phyloP scores from a whole-genome alignment of 2,797 vertebrate genomes.

The Sparidentex hasta region DNA sequence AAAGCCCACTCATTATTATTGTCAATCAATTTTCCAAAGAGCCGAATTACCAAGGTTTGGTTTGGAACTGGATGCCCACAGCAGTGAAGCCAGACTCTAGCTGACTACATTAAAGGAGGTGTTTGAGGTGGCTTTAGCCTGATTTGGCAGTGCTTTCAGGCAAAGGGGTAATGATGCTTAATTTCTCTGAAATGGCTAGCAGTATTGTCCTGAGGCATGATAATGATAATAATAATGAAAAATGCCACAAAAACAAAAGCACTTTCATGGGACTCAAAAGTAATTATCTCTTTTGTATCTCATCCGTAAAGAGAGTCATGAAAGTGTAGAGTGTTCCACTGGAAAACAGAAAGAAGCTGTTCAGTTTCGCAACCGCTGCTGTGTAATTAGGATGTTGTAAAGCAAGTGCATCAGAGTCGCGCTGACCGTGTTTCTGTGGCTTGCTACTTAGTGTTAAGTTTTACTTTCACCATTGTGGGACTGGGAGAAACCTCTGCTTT shows the following conservation, averaged over 20 bases:
- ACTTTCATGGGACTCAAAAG: constrained; percentile 9
- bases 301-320: neutral
- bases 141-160: constrained; percentile 43
- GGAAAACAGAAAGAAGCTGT: neutral
- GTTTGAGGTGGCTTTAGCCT: constrained; percentile 39
- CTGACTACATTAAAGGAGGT: constrained; percentile 55
- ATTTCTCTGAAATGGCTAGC: constrained; percentile 28
- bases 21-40: constrained; percentile 55
- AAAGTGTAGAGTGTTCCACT: constrained; percentile 1
- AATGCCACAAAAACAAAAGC: constrained; percentile 10
- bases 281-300: constrained; percentile 17
- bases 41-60: constrained; percentile 43
- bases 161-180: constrained; percentile 41
- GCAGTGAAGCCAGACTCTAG: constrained; percentile 31
- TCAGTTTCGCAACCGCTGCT: neutral
- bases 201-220: constrained; percentile 24
- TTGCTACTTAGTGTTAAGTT: constrained; percentile 15
- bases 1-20: constrained; percentile 51
- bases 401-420: constrained; percentile 6
- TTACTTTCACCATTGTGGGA: neutral
- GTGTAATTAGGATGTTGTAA: constrained; percentile 19
- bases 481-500: constrained; percentile 16
- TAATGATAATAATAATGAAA: constrained; percentile 11
- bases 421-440: constrained; percentile 9
- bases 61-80: constrained; percentile 45